Evolutionary conservation across 2,113 vertebrate genomes (phyloP).

Genomic region (Alectura lathami): DNA sequence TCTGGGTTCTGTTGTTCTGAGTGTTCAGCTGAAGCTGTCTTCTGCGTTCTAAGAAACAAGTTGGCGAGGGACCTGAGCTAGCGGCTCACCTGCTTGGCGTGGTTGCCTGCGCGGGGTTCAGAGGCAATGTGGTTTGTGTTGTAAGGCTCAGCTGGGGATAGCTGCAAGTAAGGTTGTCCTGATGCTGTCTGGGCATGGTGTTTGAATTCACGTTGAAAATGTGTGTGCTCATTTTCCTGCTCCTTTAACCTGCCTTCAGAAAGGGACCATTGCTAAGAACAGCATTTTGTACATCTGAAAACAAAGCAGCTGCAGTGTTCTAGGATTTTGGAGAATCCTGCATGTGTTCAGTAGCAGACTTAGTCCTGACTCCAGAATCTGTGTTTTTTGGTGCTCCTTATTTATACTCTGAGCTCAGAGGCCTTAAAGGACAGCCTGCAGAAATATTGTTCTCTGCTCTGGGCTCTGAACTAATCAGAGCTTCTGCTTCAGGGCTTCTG

Average conservation of each 20-base stretch:
- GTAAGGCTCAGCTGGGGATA: background rate
- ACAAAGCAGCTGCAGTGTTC: background rate
- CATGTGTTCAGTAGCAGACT: background rate
- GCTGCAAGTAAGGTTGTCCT: background rate
- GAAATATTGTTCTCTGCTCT: background rate
- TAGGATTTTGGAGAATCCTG: background rate
- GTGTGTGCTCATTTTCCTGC: background rate
- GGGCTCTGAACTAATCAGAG: background rate
- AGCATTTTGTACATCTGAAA: background rate
- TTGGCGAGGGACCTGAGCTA: background rate
- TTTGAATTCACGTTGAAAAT: background rate
- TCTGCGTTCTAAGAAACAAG: conserved; percentile 4
- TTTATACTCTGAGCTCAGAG: background rate
- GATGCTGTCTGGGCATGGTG: background rate
- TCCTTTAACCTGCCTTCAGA: background rate
- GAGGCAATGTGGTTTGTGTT: background rate
- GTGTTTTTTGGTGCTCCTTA: background rate
- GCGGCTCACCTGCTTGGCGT: conserved; percentile 1
- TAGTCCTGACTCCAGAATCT: background rate
- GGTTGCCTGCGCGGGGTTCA: background rate
- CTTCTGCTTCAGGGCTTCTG: background rate
- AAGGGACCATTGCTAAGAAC: background rate
- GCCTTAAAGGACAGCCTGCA: background rate
- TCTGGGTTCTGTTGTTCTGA: background rate
- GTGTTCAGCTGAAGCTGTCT: background rate